These are phyloP conservation scores for Calephelis virginiensis DNA, from an alignment of 1,140 invertebrate species.

Conservation along the genomic window DNA sequence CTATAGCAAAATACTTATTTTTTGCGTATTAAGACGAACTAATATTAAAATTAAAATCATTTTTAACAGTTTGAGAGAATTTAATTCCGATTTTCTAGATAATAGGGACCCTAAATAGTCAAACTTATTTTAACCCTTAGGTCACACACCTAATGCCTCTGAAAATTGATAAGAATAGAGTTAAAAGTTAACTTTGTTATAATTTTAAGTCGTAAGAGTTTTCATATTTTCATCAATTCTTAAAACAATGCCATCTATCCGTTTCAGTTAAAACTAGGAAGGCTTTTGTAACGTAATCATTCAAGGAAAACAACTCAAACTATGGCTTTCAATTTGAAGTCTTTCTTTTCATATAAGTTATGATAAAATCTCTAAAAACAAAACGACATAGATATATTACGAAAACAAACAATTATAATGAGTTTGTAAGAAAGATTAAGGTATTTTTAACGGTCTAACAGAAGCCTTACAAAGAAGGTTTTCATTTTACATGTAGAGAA, in stretches of 20 bases:
- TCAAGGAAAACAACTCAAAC: background rate
- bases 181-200: background rate
- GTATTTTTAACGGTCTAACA: too few species aligned
- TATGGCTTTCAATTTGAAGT: background rate
- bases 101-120: too few species aligned
- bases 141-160: too few species aligned
- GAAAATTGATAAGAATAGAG: too few species aligned
- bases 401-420: background rate
- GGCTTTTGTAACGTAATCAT: background rate
- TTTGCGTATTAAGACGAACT: too few species aligned
- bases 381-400: too few species aligned
- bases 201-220: background rate
- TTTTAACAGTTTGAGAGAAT: too few species aligned
- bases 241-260: constrained; percentile 1
- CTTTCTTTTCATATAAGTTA: background rate
- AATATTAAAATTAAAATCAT: too few species aligned
- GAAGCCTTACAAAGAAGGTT: background rate
- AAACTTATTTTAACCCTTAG: too few species aligned
- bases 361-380: too few species aligned
- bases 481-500: background rate
- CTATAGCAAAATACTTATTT: too few species aligned
- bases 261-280: background rate
- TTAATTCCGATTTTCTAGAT: too few species aligned
- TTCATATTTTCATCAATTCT: background rate
- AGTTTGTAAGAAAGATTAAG: background rate